phyloP scores from a whole-genome alignment of 2,113 vertebrate species.

The Hemiscyllium ocellatum region DNA sequence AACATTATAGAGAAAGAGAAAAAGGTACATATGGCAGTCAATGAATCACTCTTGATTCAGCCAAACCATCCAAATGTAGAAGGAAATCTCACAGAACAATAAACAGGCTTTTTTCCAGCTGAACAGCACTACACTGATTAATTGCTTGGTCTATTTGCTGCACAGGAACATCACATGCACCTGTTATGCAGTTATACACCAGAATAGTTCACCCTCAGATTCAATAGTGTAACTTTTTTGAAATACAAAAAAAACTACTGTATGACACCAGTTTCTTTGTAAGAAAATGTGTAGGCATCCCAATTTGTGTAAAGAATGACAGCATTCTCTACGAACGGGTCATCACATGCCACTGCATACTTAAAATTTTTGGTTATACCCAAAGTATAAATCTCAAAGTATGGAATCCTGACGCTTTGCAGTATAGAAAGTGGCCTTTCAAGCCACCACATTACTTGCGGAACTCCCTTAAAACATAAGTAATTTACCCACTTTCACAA shows the following conservation, averaged over 20 bases:
- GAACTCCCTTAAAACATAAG: not conserved
- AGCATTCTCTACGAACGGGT: not conserved
- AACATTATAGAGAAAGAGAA: not conserved
- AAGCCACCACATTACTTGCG: not conserved
- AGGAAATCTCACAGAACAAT: not conserved
- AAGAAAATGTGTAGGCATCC: not conserved
- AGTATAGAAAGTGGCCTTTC: not conserved
- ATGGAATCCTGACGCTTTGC: not conserved
- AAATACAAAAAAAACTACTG: not conserved
- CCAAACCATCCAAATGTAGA: not conserved
- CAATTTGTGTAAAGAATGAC: not conserved
- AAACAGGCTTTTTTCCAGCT: not conserved
- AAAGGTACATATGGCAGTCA: not conserved
- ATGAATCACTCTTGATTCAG: not conserved
- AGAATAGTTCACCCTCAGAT: not conserved
- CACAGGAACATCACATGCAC: slow-evolving; percentile 25
- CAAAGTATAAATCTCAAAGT: not conserved
- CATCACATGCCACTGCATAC: not conserved
- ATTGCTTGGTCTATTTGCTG: not conserved
- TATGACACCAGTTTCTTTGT: not conserved
- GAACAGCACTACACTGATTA: not conserved
- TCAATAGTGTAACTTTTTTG: not conserved
- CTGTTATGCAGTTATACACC: slow-evolving; percentile 11
- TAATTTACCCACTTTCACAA: not conserved
- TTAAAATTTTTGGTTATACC: not conserved